Evolutionary conservation across 2,113 vertebrate genomes (phyloP).

Genomic region (Syngnathus floridae): DNA sequence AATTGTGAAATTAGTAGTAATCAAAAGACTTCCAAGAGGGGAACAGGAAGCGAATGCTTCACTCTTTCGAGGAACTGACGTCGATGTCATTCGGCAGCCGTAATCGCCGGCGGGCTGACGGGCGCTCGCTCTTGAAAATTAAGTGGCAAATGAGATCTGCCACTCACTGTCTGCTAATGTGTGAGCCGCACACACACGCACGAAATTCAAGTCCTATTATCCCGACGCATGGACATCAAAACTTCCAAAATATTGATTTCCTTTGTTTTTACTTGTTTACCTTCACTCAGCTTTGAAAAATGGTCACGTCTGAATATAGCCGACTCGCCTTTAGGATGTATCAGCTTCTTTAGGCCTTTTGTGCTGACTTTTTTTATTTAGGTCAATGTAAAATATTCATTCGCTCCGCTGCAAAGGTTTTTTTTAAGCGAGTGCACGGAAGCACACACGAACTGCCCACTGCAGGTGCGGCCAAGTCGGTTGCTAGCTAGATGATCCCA

Average conservation of each 20-base stretch:
- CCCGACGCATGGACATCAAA: slow-evolving; percentile 37
- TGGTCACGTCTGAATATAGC: not conserved
- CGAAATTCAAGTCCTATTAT: slow-evolving; percentile 49
- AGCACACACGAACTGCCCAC: not conserved
- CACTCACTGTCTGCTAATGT: slow-evolving; percentile 57
- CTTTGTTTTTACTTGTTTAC: not conserved
- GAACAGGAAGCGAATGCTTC: not conserved
- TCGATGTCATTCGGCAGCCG: slow-evolving; percentile 26
- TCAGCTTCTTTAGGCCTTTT: slow-evolving; percentile 3
- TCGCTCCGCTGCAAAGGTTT: not conserved
- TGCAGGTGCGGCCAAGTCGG: not conserved
- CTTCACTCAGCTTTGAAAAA: not conserved
- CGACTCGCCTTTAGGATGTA: not conserved
- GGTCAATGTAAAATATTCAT: slow-evolving; percentile 18
- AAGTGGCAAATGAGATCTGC: slow-evolving; percentile 64
- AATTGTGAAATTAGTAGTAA: not conserved
- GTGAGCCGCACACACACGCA: not conserved
- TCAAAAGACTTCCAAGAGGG: not conserved
- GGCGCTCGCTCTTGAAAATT: slow-evolving; percentile 53
- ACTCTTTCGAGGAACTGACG: slow-evolving; percentile 1
- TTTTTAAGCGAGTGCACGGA: slow-evolving; percentile 1
- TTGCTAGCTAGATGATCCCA: not conserved
- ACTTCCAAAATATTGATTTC: not conserved
- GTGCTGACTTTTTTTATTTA: slow-evolving; percentile 10
- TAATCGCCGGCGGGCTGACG: slow-evolving; percentile 34